These are phyloP conservation scores for Platichthys flesus DNA, from an alignment of 2,113 vertebrate species.

Conservation along the genomic window DNA sequence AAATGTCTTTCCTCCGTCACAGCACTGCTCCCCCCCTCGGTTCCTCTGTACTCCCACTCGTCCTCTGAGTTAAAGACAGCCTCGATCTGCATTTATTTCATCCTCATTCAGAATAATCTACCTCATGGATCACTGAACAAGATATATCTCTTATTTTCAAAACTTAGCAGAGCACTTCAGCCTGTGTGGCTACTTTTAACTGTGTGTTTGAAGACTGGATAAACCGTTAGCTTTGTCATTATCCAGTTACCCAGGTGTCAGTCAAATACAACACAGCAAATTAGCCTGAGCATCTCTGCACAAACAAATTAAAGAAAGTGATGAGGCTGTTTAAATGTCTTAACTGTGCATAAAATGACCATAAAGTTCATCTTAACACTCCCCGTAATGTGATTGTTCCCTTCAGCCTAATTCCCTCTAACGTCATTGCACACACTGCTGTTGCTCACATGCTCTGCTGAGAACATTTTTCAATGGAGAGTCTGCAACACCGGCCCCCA, in stretches of 20 bases:
- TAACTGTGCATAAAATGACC: constrained; percentile 5
- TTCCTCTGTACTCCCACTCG: constrained; percentile 18
- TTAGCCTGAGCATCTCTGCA: neutral
- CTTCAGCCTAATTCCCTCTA: constrained; percentile 13
- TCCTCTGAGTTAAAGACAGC: constrained; percentile 25
- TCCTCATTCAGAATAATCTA: constrained; percentile 6
- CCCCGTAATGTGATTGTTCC: neutral
- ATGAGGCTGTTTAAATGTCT: constrained; percentile 19
- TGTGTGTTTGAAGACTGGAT: neutral
- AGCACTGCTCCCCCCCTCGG: neutral
- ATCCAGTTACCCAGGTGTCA: constrained; percentile 17
- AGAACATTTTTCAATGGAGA: neutral
- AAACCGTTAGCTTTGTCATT: constrained; percentile 14
- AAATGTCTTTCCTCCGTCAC: neutral
- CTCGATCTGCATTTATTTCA: neutral
- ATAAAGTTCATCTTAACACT: constrained; percentile 14
- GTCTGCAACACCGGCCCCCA: neutral
- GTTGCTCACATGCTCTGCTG: neutral
- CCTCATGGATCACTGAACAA: constrained; percentile 7
- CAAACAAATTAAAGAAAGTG: constrained; percentile 26
- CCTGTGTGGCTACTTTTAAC: neutral
- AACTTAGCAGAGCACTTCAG: neutral
- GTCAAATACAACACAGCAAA: constrained; percentile 9
- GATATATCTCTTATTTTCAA: neutral
- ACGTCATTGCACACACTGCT: neutral